These are phyloP conservation scores for Thrips palmi DNA, from an alignment of 1,140 invertebrate genomes.

Conservation along the genomic window DNA sequence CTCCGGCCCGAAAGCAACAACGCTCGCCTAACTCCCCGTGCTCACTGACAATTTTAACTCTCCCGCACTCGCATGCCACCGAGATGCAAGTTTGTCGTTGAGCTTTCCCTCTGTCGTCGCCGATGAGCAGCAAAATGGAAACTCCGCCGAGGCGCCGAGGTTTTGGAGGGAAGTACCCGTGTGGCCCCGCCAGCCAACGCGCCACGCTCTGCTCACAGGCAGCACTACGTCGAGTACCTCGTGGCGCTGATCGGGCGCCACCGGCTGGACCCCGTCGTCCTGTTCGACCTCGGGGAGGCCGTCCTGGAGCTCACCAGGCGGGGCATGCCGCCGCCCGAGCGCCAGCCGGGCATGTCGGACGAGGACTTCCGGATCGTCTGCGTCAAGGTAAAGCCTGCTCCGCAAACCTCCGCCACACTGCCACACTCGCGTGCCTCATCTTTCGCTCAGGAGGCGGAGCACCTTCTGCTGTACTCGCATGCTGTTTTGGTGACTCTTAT, in stretches of 20 bases:
- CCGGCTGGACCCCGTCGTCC: constrained; percentile 67
- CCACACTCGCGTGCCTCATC: constrained; percentile 15
- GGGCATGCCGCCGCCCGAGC: constrained; percentile 52
- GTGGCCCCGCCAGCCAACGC: too few species aligned
- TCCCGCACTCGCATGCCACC: constrained; percentile 23
- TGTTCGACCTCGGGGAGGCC: constrained; percentile 70
- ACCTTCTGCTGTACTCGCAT: too few species aligned
- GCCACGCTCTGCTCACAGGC: too few species aligned
- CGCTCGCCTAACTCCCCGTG: constrained; percentile 9
- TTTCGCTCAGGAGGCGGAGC: background rate
- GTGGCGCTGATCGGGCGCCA: constrained; percentile 62
- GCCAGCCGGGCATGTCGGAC: constrained; percentile 42
- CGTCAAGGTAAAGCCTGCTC: constrained; percentile 33
- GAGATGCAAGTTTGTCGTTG: too few species aligned
- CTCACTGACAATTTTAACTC: constrained; percentile 23
- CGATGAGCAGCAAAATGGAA: too few species aligned
- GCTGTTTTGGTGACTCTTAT: too few species aligned
- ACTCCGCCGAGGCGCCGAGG: too few species aligned
- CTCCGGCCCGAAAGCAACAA: too few species aligned
- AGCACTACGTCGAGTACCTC: constrained; percentile 91
- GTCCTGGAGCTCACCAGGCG: constrained; percentile 66
- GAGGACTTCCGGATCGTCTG: constrained; percentile 47
- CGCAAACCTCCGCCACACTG: background rate
- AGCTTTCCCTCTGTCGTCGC: too few species aligned
- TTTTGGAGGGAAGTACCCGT: too few species aligned